phyloP scores from a whole-genome alignment of 2,797 vertebrate species.

The Notamacropus eugenii region DNA sequence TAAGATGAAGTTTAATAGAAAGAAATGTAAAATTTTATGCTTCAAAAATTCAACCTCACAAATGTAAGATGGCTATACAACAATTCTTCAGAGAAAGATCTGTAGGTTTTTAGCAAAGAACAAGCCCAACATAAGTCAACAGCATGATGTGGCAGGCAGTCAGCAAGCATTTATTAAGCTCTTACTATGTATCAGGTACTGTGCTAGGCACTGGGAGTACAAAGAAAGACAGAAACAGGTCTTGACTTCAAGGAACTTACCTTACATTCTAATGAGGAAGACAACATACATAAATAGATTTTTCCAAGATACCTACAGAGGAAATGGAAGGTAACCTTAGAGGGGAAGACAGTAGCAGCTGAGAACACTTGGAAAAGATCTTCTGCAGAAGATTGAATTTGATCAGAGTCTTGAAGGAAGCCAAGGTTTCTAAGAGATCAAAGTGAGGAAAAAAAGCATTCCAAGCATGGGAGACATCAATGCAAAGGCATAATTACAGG shows the following conservation, averaged over 20 bases:
- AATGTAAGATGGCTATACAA: neutral
- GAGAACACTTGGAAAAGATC: neutral
- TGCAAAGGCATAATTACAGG: neutral
- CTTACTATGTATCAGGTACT: neutral
- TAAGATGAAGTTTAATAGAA: neutral
- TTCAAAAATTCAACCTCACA: neutral
- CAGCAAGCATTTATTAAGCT: neutral
- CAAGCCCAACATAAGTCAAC: neutral
- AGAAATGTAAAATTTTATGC: neutral
- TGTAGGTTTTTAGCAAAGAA: neutral
- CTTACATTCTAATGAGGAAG: neutral
- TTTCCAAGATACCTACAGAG: neutral
- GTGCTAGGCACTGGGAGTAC: neutral
- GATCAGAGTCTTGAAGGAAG: neutral
- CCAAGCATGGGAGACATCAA: neutral
- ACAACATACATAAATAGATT: neutral
- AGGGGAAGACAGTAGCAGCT: neutral
- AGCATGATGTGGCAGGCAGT: neutral
- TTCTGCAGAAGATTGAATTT: neutral
- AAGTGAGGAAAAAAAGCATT: neutral
- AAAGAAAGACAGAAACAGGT: neutral
- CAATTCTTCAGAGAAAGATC: neutral
- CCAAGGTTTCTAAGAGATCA: neutral
- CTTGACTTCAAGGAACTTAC: neutral
- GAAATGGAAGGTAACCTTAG: neutral